Evolutionary conservation across 2,888 invertebrate species (phyloP), one percentile per base, ranked within the genome.

Genomic region (Hoplodrina ambigua): DNA sequence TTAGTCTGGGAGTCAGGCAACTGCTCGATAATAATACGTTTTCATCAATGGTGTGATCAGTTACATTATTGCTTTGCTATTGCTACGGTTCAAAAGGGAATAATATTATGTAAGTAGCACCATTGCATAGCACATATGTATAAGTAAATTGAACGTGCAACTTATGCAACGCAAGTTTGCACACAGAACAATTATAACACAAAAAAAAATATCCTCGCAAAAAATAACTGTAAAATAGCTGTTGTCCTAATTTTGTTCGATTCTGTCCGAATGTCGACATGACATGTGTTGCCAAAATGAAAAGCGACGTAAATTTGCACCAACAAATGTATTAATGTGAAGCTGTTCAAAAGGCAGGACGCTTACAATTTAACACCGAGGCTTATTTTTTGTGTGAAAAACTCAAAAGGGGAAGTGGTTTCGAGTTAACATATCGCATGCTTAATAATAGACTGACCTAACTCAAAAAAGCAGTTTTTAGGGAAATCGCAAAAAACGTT

Each of bases 1-100:
- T 88, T 88, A 87, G 89, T 70, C 70, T 66, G 83, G 76, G 87
- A 88, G 85, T 62, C 66, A 58, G 65, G 59, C 54, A 61, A 56
- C 69, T 65, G 63, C 19, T 56, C 69, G 58, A 58, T 74, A 74
- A 76, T 80, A 80, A 78, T 79, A 79, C 49, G 44, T 61, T 54
- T 63, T 60, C 61, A 64, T 79, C 44, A 20, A 67, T 41, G 58
- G 37, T 62, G 17, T 60, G 49, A 64, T 67, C 67, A 58, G 19
- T 41, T 13, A 55, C 25, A 19, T 73, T 73, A 53, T 72, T 46
- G n/a, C 11, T 69, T 56, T 7, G 49, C 57, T 57, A 25, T 56
- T 7, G 49, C 57, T 57, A 25, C 37, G 44, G 8, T 44, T 6
- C 37, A 25, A 41, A 74, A 52, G 8, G 2, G 15, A 54, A 57